These are phyloP conservation scores for Saguinus midas DNA, from an alignment of 2,113 vertebrate species.

Conservation along the genomic window DNA sequence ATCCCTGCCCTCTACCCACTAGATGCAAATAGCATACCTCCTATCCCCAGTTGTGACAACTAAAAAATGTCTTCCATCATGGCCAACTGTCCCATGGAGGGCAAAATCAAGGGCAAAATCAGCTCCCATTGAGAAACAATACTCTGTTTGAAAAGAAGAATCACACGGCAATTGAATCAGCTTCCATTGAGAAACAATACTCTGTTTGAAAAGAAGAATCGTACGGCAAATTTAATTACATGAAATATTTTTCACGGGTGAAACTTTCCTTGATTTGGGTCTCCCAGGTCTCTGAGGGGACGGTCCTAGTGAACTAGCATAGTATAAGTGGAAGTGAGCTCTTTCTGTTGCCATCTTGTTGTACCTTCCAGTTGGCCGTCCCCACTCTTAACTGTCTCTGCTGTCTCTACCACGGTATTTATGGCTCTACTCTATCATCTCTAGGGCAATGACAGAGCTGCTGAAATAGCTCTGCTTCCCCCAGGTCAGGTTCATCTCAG, in stretches of 20 bases:
- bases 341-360: neutral
- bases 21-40: too few relatives aligned
- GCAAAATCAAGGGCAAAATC: neutral
- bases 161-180: neutral
- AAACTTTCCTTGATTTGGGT: neutral
- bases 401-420: neutral
- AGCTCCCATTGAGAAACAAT: neutral
- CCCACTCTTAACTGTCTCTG: neutral
- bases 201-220: neutral
- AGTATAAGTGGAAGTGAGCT: neutral
- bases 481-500: neutral
- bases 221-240: neutral
- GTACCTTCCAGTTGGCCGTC: accelerated
- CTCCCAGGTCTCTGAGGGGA: neutral
- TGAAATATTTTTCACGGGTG: neutral
- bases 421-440: too few relatives aligned
- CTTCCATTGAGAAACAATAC: neutral
- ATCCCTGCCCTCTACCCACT: neutral
- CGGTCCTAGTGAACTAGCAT: neutral
- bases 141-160: neutral
- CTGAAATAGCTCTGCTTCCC: neutral
- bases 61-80: neutral
- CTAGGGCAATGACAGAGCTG: neutral
- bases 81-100: neutral
- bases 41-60: neutral